Evolutionary conservation across 1,140 invertebrate species (phyloP), one percentile per base, ranked within the genome.

Genomic region (Calliopsis andreniformis): DNA sequence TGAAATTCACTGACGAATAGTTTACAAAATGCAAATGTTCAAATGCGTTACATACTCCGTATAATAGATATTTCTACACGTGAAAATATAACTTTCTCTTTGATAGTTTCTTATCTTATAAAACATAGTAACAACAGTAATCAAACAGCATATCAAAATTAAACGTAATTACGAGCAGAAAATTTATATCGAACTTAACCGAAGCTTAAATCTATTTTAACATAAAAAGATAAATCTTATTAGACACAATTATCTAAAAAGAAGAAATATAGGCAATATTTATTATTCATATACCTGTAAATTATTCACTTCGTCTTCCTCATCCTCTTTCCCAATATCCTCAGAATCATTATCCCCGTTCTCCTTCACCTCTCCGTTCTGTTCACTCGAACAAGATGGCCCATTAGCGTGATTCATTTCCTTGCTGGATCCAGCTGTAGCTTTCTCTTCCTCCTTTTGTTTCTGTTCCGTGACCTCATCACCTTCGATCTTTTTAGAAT

Each of bases 251-350:
- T 39, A 49, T n/a, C 20, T 23, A 49, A 49, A 1, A 5, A n/a
- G n/a, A 18, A n/a, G 16, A 47, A n/a, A 18, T 47, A 47, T 18
- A 47, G n/a, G n/a, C 4, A 47, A n/a, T n/a, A 20, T 20, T 47
- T n/a, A 47, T 18, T 18, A 47, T 18, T n/a, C n/a, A 47, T 20
- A 58, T 32, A 98, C 89, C 90, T 98, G 96, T 58, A 91, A 69
- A 83, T 91, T 91, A 55, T 95, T 94, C 8, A 96, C 93, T 56
- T 90, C 88, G 0, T 90, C 88, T 5, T 92, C 92, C 0, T 89
- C 89, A 1, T 91, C 89, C 25, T 89, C 88, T 32, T 87, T 89
- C 12, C 88, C 87, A 23, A 89, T 88, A n/a, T 91, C 89, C 2
- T 91, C 90, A 16, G 66, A 53, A 49, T 90, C 86, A 10, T 90